A percentile compares a stretch with the other conserved stretches of the same genome.
These are phyloP conservation scores for Drosophila percnosoma DNA, from an alignment of 2,888 invertebrate species.

Conservation along the genomic window DNA sequence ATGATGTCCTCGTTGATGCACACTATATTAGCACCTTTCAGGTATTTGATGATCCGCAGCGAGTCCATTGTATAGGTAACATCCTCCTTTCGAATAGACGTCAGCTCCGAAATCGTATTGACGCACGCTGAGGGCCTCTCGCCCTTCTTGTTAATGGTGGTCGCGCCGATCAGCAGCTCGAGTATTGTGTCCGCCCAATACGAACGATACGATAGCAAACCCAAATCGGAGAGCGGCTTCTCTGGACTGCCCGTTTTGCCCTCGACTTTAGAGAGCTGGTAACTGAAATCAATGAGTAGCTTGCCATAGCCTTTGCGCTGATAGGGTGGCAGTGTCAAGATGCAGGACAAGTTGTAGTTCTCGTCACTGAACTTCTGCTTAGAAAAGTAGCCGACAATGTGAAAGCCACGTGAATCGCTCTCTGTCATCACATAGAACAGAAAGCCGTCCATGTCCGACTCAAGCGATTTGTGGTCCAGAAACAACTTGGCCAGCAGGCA, in stretches of 20 bases:
- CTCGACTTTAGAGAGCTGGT: conserved; percentile 98
- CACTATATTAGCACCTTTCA: conserved; percentile 99
- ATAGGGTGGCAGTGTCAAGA: conserved; percentile 98
- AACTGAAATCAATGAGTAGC: conserved; percentile 99
- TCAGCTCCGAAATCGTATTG: conserved; percentile 98
- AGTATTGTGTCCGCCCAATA: conserved; percentile 99
- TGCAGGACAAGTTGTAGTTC: conserved; percentile 98
- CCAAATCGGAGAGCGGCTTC: conserved; percentile 98
- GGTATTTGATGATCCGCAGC: conserved; percentile 98
- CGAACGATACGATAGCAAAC: conserved; percentile 96
- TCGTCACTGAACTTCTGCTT: conserved; percentile 99
- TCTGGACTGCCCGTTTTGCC: conserved; percentile 99
- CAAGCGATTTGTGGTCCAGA: conserved; percentile 98
- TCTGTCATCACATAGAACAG: conserved; percentile 95
- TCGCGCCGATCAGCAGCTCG: conserved; percentile 94
- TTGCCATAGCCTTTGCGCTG: conserved; percentile 99
- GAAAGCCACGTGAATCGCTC: conserved; percentile 96
- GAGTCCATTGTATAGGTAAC: conserved; percentile 99
- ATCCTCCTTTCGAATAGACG: conserved; percentile 99
- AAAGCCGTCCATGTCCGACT: conserved; percentile 99
- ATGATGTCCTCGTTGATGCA: conserved; percentile 95
- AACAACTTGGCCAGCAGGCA: conserved; percentile 98
- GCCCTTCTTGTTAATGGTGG: conserved; percentile 91
- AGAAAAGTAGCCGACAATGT: conserved; percentile 99
- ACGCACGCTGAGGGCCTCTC: conserved; percentile 97